Evolutionary conservation across 2,888 invertebrate genomes (phyloP), one percentile per base, ranked within the genome.

Genomic region (Apodemia zela): DNA sequence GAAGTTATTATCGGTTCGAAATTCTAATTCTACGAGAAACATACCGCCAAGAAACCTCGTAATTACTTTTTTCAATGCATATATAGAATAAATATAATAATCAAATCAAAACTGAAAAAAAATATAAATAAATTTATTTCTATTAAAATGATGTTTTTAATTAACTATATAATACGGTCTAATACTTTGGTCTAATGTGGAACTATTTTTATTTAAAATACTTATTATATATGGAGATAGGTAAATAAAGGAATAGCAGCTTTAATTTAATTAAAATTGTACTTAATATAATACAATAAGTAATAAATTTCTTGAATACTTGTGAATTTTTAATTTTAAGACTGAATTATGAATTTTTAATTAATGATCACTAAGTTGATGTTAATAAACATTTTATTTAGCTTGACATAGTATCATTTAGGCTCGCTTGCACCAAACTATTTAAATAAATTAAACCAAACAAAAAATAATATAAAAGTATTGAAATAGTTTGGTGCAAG

Each of bases 291-390:
- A 10, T 54, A 21, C 25, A 25, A 25, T 25, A 5, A 21, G 10
- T 51, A 54, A 49, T 49, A 49, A 47, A 5, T 54, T 54, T 11
- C 6, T 54, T 54, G 6, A 54, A 21, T 54, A 25, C 8, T 54
- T 54, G 25, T 54, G 51, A 54, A 54, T 54, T 54, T 42, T 54
- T 54, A 54, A 54, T 54, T 69, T 85, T 86, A 86, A 88, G 87
- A 87, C 87, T 87, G 87, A 87, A 80, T 75, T 79, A 79, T 78
- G 76, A 72, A 65, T 63, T 62, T 42, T 62, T 62, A 62, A 59
- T 51, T 51, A 51, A 54, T 54, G 15, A 54, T 13, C 25, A 54
- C 51, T 51, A 11, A 51, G 17, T 51, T 25, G 51, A 25, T 54
- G 51, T 21, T 21, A 25, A 11, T 51, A 54, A 54, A 11, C 11